A percentile compares a stretch with the other conserved stretches of the same genome.
phyloP scores from a whole-genome alignment of 1,140 invertebrate species.

The Drosophila micromelanica region DNA sequence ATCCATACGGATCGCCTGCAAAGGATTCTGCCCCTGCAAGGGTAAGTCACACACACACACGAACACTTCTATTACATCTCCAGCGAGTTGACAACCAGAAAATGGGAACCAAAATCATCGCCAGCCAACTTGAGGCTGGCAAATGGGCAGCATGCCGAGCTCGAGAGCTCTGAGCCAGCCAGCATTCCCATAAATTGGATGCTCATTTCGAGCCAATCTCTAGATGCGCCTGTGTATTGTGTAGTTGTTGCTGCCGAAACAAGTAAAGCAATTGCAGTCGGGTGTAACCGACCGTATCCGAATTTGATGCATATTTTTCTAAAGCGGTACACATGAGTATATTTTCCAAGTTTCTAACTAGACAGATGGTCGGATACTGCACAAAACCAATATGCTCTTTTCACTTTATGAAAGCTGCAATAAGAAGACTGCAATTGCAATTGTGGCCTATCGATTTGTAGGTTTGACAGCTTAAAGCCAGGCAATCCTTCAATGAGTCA shows the following conservation, averaged over 20 bases:
- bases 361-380: no score
- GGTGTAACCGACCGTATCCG: no score
- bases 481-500: conserved; percentile 25
- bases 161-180: conserved; percentile 5
- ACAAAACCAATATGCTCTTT: no score
- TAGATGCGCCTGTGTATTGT: neutral
- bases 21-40: conserved; percentile 95
- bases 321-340: no score
- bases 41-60: conserved; percentile 61
- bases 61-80: conserved; percentile 16
- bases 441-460: conserved; percentile 25
- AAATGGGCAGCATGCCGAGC: conserved; percentile 46
- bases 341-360: no score
- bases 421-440: neutral
- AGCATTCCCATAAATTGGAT: conserved; percentile 62
- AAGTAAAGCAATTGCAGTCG: no score
- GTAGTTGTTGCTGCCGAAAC: neutral
- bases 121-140: conserved; percentile 52
- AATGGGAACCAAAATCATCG: neutral
- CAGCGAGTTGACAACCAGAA: conserved; percentile 17
- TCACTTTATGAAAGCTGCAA: no score
- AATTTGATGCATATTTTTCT: no score
- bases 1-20: conserved; percentile 90
- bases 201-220: conserved; percentile 39
- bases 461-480: neutral